Percentiles rank a stretch among this genome's conserved stretches.
These are phyloP conservation scores for Euura lappo DNA, from an alignment of 1,140 invertebrate genomes.

Conservation along the genomic window DNA sequence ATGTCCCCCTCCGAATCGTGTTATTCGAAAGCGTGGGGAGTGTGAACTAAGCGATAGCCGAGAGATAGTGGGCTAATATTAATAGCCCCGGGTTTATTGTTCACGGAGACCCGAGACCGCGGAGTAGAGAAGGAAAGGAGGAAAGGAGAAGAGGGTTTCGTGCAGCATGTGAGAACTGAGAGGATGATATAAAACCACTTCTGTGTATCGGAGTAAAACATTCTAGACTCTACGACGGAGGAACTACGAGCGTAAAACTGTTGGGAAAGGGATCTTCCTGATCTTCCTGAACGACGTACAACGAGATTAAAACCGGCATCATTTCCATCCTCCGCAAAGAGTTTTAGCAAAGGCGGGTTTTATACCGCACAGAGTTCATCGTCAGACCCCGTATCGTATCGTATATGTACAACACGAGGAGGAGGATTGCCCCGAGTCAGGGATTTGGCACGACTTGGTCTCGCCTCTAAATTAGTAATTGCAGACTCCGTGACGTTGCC, in stretches of 20 bases:
- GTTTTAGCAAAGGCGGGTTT: neutral
- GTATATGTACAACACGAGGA: constrained; percentile 42
- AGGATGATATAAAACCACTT: constrained; percentile 7
- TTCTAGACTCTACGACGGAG: neutral
- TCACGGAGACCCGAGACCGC: neutral
- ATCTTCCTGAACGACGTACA: neutral
- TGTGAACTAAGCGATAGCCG: constrained; percentile 16
- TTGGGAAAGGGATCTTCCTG: neutral
- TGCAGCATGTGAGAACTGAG: too few relatives aligned
- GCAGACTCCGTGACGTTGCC: constrained; percentile 50
- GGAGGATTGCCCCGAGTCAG: constrained; percentile 43
- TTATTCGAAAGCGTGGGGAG: constrained; percentile 24
- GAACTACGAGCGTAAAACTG: neutral
- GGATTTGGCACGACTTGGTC: constrained; percentile 55
- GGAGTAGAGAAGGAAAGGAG: too few relatives aligned
- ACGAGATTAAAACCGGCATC: neutral
- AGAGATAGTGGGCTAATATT: constrained; percentile 22
- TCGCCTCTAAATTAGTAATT: constrained; percentile 60
- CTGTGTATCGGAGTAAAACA: neutral
- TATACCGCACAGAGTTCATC: too few relatives aligned
- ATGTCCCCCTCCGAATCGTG: constrained; percentile 40
- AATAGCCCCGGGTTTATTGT: constrained; percentile 21
- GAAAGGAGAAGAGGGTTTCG: too few relatives aligned
- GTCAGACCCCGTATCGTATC: neutral
- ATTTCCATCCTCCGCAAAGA: too few relatives aligned